These are phyloP conservation scores for Helicoverpa armigera DNA, from an alignment of 1,140 invertebrate genomes.

Conservation along the genomic window DNA sequence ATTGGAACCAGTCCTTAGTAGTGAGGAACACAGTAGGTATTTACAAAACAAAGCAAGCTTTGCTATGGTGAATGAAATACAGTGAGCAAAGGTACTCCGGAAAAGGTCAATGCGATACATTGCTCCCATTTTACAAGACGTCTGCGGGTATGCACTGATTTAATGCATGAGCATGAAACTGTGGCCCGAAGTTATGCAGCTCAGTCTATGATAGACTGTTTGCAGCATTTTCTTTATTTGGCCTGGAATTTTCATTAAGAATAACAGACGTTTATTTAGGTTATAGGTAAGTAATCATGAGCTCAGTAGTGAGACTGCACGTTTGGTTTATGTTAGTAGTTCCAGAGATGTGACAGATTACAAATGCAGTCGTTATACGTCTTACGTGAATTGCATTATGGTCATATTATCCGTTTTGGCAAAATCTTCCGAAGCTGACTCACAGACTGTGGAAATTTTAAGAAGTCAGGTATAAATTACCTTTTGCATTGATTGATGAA, in stretches of 20 bases:
- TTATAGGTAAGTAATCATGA: no score
- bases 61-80: conserved; percentile 14
- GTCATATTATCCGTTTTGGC: not conserved
- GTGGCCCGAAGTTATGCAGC: not conserved
- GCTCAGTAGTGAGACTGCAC: not conserved
- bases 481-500: not conserved
- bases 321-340: not conserved
- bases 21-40: not conserved
- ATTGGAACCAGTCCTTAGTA: not conserved
- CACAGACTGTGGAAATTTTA: conserved; percentile 1
- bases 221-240: no score
- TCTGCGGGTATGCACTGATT: conserved; percentile 5
- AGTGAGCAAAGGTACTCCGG: conserved; percentile 6
- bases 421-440: conserved; percentile 10
- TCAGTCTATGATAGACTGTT: not conserved
- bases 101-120: conserved; percentile 52
- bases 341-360: not conserved
- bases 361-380: conserved; percentile 11
- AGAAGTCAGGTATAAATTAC: not conserved
- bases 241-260: no score
- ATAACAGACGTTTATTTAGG: no score
- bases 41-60: not conserved
- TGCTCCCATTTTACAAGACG: conserved; percentile 40
- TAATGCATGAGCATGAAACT: conserved; percentile 14
- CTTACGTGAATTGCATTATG: not conserved